Conservation (phyloP, 2,888 invertebrate genomes). For the Megastigmus dorsalis region DNA sequence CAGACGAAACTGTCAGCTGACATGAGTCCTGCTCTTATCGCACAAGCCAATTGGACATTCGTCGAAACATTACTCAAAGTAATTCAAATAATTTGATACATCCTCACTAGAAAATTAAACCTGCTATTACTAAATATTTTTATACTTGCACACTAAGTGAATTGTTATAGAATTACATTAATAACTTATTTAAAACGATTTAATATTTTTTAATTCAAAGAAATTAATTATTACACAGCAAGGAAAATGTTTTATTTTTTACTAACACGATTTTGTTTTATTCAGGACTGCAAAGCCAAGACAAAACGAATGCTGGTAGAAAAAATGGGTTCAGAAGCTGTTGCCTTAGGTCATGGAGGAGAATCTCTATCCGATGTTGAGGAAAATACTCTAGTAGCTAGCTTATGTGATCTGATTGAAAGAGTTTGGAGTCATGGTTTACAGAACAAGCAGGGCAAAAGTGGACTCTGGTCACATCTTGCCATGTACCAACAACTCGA, state of each 20-base stretch:
- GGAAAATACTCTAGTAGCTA: constrained; percentile 98
- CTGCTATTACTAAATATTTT: no score
- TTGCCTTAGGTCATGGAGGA: constrained; percentile 91
- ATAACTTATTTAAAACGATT: no score
- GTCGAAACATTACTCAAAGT: constrained; percentile 97
- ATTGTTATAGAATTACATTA: no score
- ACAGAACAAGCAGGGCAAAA: constrained; percentile 96
- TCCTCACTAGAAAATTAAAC: neutral
- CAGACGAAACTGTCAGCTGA: constrained; percentile 79
- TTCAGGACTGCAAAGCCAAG: constrained; percentile 91
- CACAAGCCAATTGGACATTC: constrained; percentile 98
- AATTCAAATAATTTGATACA: constrained; percentile 16
- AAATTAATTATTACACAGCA: neutral
- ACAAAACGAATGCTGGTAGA: constrained; percentile 99
- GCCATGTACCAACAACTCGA: constrained; percentile 91
- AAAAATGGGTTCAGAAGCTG: constrained; percentile 98
- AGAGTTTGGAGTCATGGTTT: constrained; percentile 98
- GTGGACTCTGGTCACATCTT: constrained; percentile 97
- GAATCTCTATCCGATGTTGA: constrained; percentile 87
- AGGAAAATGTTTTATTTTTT: constrained; percentile 6
- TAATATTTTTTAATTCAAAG: neutral
- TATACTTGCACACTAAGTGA: no score
- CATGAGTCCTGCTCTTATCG: constrained; percentile 91
- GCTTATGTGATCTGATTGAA: constrained; percentile 96
- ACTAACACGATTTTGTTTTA: no score